Base-by-base conservation (phyloP, 2,113 vertebrate genomes). In the Ptilorrhoa leucosticta region DNA sequence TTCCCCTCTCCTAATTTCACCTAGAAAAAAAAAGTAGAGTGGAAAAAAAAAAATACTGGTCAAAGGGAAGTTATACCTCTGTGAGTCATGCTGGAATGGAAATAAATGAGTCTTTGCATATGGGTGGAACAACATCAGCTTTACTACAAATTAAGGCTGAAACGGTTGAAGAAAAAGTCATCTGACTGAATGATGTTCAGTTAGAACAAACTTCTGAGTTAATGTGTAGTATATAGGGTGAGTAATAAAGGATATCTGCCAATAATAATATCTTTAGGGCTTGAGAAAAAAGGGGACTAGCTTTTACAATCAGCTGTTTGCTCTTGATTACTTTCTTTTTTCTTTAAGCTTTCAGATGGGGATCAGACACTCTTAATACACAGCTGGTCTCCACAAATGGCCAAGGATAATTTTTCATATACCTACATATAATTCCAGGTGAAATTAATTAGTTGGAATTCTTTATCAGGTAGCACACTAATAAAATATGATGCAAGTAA, bases 371-470 rank as follows among this genome's bases (percentile, higher is more conserved):
- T 97, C 93, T 94, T 96, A 95, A 97, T 91, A 97, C 83, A 83
- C 97, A 98, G 91, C 97, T 98, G 97, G 90, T 95, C 90, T 91
- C 77, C 71, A 30, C 94, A 97, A 97, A 97, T 90, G 95, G 96
- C 94, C 90, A 83, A 97, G 81, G 81, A 75, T 84, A 81, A 96
- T 98, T 97, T 96, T 96, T 98, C 94, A 78, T 89, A 94, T 8
- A 72, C 66, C 83, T 26, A 65, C 44, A 26, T 90, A 81, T 88
- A 96, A 95, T 97, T 97, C 93, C 96, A 98, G 96, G 96, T 97
- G 97, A 98, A 98, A 98, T 97, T 97, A 97, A 98, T 98, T 97
- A 97, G 87, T 71, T 94, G 54, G 80, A 93, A 94, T 97, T 96
- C 97, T 90, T 95, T 76, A 89, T 94, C 96, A 97, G 94, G 96